Evolutionary conservation across 2,888 invertebrate genomes (phyloP).

Genomic region (Branchipolynoe longqiensis): DNA sequence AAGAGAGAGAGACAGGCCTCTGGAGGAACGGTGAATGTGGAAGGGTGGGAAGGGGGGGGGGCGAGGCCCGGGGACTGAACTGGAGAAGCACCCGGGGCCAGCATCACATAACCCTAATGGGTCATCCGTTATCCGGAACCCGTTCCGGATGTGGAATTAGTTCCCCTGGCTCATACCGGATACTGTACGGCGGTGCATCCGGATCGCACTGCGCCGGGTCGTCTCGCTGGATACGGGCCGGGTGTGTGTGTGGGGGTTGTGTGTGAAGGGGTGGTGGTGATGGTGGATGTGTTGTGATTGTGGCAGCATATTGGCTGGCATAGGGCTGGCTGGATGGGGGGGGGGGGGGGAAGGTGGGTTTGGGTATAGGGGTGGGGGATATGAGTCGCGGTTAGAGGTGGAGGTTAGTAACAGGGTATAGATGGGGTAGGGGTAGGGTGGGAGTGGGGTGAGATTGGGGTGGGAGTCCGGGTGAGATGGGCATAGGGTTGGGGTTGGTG

Average conservation of each 20-base stretch:
- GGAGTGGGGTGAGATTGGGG: too few relatives aligned
- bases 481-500: too few relatives aligned
- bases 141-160: neutral
- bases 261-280: too few relatives aligned
- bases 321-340: neutral
- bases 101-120: conserved; percentile 1
- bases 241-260: neutral
- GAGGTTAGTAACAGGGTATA: too few relatives aligned
- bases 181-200: neutral
- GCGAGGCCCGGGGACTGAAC: neutral
- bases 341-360: too few relatives aligned
- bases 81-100: neutral
- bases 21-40: neutral
- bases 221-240: neutral
- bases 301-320: neutral
- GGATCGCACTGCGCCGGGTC: neutral
- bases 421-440: too few relatives aligned
- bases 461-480: too few relatives aligned
- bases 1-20: neutral
- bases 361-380: too few relatives aligned
- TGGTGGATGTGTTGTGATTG: too few relatives aligned
- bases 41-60: neutral
- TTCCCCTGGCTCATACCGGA: neutral
- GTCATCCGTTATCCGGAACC: conserved; percentile 10
- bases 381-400: too few relatives aligned